These are phyloP conservation scores for Sarcophaga carnaria DNA, from an alignment of 2,888 invertebrate genomes.

Conservation along the genomic window DNA sequence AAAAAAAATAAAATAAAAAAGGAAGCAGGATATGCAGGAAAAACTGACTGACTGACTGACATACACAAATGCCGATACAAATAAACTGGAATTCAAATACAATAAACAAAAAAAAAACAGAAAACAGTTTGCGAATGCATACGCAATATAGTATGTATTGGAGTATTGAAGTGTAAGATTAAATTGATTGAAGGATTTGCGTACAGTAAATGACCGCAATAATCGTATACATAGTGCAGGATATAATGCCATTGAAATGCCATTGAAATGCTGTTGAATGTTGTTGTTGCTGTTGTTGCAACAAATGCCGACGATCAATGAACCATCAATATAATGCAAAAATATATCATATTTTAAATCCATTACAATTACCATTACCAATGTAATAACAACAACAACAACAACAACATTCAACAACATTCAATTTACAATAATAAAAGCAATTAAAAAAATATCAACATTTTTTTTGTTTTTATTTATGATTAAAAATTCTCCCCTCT, in stretches of 20 bases:
- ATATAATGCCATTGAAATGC: background rate
- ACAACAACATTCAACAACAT: background rate
- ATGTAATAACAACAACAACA: background rate
- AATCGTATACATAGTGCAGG: background rate
- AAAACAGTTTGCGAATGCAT: conserved; percentile 44
- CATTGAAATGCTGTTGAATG: background rate
- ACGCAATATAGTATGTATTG: conserved; percentile 8
- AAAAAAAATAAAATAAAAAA: background rate
- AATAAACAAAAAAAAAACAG: conserved; percentile 3
- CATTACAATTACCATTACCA: background rate
- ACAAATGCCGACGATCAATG: background rate
- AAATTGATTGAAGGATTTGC: conserved; percentile 66
- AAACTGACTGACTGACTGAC: background rate
- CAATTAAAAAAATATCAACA: conserved; percentile 53
- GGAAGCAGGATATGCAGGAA: background rate
- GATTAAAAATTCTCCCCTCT: no score
- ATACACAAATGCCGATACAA: background rate
- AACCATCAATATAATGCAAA: background rate
- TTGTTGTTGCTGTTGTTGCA: background rate
- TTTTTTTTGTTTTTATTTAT: no score
- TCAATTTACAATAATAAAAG: conserved; percentile 41
- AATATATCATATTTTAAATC: background rate
- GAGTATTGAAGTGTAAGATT: conserved; percentile 66
- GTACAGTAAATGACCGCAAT: conserved; percentile 61
- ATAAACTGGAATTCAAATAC: background rate